These are phyloP conservation scores for Aspidoscelis tigris DNA, from an alignment of 2,113 vertebrate genomes.

Conservation along the genomic window DNA sequence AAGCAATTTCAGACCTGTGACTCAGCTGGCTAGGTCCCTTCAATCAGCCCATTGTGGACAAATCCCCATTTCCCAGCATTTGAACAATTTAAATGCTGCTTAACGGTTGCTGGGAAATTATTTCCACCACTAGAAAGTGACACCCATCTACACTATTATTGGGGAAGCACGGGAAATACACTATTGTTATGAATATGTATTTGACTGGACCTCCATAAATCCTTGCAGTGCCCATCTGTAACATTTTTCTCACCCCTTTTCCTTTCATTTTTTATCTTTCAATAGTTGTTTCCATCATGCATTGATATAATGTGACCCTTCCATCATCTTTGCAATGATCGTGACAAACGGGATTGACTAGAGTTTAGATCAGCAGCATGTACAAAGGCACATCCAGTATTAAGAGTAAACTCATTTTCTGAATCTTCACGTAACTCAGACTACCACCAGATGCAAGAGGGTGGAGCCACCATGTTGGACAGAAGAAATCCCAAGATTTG, in stretches of 20 bases:
- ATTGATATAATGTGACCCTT: neutral
- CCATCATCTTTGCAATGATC: no score
- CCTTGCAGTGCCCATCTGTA: neutral
- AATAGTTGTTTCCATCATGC: neutral
- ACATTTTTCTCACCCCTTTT: neutral
- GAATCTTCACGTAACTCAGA: neutral
- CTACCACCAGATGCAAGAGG: neutral
- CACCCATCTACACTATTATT: neutral
- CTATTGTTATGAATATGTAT: neutral
- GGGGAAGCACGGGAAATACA: neutral
- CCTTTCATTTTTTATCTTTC: neutral
- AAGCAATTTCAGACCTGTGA: neutral
- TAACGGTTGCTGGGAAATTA: constrained; percentile 1
- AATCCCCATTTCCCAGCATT: constrained; percentile 15
- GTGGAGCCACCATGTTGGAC: neutral
- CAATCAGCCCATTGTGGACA: constrained; percentile 5
- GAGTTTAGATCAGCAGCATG: no score
- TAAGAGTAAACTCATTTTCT: neutral
- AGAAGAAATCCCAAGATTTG: neutral
- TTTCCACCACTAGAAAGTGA: neutral
- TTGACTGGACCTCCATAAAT: neutral
- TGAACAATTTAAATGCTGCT: neutral
- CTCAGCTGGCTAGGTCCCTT: neutral
- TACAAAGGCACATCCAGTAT: neutral
- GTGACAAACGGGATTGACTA: no score